phyloP scores from a whole-genome alignment of 2,113 vertebrate genomes.

The Phoxinus phoxinus region DNA sequence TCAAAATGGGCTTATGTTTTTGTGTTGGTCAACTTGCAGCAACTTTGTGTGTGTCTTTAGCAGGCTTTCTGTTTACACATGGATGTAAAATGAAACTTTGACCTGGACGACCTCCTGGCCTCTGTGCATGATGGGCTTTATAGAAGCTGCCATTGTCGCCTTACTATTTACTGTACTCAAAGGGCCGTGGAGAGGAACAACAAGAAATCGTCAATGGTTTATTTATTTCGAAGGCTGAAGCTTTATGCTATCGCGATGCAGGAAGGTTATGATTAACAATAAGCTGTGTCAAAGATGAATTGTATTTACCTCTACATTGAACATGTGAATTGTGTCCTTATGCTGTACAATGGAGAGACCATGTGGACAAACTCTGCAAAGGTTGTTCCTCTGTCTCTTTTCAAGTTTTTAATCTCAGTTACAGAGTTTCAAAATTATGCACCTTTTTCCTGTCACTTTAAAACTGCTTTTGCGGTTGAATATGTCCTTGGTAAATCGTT shows the following conservation, averaged over 20 bases:
- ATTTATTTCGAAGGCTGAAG: conserved; percentile 56
- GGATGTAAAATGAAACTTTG: conserved; percentile 7
- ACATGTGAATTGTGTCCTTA: conserved; percentile 3
- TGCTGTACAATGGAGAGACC: neutral
- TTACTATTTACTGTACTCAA: conserved; percentile 40
- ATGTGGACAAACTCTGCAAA: conserved; percentile 15
- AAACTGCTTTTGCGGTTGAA: conserved; percentile 55
- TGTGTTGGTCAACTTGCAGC: neutral
- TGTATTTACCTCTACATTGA: conserved; percentile 35
- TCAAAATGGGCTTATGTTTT: neutral
- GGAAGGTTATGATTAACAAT: conserved; percentile 39
- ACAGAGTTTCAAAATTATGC: conserved; percentile 44
- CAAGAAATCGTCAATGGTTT: conserved; percentile 34
- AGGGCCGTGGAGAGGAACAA: conserved; percentile 32
- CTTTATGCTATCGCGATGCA: conserved; percentile 12
- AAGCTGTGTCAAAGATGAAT: conserved; percentile 33
- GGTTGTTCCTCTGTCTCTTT: conserved; percentile 21
- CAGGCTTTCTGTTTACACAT: neutral
- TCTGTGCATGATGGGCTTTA: neutral
- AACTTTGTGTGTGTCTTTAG: neutral
- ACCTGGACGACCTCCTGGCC: conserved; percentile 39
- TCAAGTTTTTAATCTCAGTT: conserved; percentile 41
- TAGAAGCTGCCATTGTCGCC: conserved; percentile 13
- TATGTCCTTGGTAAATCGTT: conserved; percentile 75
- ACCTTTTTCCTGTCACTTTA: conserved; percentile 60